These are phyloP conservation scores for Epizoanthus illoricatus DNA, from an alignment of 92 coral and sea anemone genomes.

Conservation along the genomic window DNA sequence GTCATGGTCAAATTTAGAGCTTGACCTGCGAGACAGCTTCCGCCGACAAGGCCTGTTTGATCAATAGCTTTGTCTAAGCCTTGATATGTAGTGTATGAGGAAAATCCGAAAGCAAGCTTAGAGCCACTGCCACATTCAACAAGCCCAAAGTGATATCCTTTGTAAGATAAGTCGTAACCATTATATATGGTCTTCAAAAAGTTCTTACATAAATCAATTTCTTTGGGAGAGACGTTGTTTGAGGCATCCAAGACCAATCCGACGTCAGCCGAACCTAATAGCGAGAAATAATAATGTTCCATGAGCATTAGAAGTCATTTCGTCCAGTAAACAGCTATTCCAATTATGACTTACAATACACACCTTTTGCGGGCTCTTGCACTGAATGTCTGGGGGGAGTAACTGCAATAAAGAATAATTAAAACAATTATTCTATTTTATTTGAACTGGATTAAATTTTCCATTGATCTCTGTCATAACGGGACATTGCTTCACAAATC, in stretches of 20 bases:
- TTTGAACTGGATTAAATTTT: background rate
- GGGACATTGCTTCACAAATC: no score
- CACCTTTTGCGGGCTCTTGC: background rate
- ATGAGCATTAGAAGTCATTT: no score
- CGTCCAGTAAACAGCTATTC: background rate
- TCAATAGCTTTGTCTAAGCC: slow-evolving; percentile 31
- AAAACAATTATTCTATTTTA: background rate
- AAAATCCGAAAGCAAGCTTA: slow-evolving; percentile 27
- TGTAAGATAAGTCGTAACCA: slow-evolving; percentile 33
- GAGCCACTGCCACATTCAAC: slow-evolving; percentile 52
- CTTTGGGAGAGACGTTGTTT: slow-evolving; percentile 36
- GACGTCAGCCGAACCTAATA: slow-evolving; percentile 58
- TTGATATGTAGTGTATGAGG: slow-evolving; percentile 12
- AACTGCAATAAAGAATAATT: background rate
- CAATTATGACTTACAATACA: background rate
- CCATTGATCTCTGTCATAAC: no score
- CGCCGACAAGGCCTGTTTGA: background rate
- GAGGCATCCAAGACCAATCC: slow-evolving; percentile 64
- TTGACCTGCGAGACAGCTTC: slow-evolving; percentile 38
- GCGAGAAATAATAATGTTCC: background rate
- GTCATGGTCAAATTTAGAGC: slow-evolving; percentile 37
- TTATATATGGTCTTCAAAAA: slow-evolving; percentile 58
- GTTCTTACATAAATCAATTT: slow-evolving; percentile 46
- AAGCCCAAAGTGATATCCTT: slow-evolving; percentile 53
- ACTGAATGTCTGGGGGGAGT: background rate